These are phyloP conservation scores for Halocaridina rubra DNA, from an alignment of 2,888 invertebrate species.

Conservation along the genomic window DNA sequence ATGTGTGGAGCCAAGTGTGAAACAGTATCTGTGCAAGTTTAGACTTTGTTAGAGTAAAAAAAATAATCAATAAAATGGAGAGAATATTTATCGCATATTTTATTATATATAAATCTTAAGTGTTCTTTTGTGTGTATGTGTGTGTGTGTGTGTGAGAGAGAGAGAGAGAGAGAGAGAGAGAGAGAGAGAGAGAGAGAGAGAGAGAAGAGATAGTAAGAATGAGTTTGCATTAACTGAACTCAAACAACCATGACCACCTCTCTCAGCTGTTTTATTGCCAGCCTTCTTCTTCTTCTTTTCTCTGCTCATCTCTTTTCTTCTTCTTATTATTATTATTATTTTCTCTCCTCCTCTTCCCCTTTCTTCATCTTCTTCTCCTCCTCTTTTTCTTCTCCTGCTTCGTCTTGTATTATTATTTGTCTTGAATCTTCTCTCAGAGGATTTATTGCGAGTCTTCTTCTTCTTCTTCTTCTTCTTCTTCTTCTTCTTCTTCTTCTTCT, in stretches of 20 bases:
- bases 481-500: background rate
- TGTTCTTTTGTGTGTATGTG: background rate
- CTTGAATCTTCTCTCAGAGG: background rate
- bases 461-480: background rate
- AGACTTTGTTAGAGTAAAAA: too few relatives aligned
- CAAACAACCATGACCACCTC: background rate
- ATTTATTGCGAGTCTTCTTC: background rate
- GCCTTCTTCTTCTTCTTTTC: background rate
- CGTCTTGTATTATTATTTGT: background rate
- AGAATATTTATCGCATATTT: too few relatives aligned
- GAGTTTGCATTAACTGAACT: background rate
- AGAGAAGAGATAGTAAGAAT: background rate
- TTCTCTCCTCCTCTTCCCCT: too few relatives aligned
- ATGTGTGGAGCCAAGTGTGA: too few relatives aligned
- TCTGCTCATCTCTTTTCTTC: background rate
- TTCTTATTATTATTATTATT: too few relatives aligned
- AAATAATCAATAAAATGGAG: too few relatives aligned
- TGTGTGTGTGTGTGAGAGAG: background rate
- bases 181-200: background rate
- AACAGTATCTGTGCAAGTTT: too few relatives aligned
- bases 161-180: background rate
- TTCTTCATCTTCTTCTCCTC: background rate
- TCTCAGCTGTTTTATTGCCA: background rate
- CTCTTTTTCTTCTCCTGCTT: background rate
- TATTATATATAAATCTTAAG: too few relatives aligned